Percentiles rank a stretch among this genome's conserved stretches.
Evolutionary conservation across 2,888 invertebrate species (phyloP).

Genomic region (Calameuta filiformis): DNA sequence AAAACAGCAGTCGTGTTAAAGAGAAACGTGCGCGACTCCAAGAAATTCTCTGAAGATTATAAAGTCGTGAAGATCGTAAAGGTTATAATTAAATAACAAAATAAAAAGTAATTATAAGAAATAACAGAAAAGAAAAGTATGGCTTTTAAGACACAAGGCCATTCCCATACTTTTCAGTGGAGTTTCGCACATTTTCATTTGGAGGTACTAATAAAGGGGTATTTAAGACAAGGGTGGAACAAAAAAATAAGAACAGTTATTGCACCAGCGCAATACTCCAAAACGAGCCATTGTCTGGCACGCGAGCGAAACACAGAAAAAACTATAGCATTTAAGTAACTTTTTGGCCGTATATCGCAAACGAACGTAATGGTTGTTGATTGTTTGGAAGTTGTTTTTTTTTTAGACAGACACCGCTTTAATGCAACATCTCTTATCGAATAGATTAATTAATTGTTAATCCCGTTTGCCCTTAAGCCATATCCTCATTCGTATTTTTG

Average conservation of each 20-base stretch:
- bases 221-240: not conserved
- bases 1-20: conserved; percentile 18
- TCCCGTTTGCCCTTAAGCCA: not conserved
- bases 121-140: not conserved
- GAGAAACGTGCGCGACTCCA: conserved; percentile 1
- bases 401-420: not conserved
- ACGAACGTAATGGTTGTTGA: conserved; percentile 30
- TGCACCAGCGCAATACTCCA: not conserved
- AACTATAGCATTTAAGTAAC: conserved; percentile 49
- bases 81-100: not conserved
- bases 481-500: not conserved
- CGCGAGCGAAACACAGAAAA: not conserved
- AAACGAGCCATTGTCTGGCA: not conserved
- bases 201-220: not conserved
- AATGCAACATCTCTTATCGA: not conserved
- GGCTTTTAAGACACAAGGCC: not conserved
- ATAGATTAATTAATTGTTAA: not conserved
- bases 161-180: not conserved
- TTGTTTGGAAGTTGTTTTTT: conserved; percentile 38
- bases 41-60: not conserved
- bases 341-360: conserved; percentile 46
- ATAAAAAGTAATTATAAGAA: conserved; percentile 8
- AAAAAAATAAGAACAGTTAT: not conserved
- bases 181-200: not conserved
- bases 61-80: not conserved